These are phyloP conservation scores for Montipora capricornis DNA, from an alignment of 64 coral and sea anemone genomes.

Conservation along the genomic window DNA sequence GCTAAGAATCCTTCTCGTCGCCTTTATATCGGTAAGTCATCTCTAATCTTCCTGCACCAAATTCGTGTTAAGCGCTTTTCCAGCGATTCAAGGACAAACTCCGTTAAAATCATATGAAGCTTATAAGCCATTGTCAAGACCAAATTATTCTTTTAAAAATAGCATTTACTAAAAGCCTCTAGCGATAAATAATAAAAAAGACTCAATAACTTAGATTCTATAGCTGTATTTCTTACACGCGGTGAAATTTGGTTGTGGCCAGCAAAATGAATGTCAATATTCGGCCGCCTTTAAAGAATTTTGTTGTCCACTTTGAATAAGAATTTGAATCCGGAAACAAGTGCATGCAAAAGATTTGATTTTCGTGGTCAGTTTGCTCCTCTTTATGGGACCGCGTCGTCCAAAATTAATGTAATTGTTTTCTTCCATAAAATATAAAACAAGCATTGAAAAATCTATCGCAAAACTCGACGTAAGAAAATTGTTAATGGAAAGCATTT, in stretches of 20 bases:
- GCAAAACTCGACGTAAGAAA: constrained; percentile 1
- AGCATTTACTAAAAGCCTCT: neutral
- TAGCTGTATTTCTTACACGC: neutral
- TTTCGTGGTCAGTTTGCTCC: neutral
- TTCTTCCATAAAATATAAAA: neutral
- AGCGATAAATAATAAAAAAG: neutral
- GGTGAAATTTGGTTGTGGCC: constrained; percentile 1
- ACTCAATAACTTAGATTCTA: neutral
- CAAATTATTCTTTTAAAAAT: neutral
- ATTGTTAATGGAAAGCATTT: constrained; percentile 43
- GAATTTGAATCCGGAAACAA: neutral
- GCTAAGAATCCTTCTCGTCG: neutral
- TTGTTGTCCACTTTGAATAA: neutral
- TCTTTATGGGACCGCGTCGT: too few relatives aligned
- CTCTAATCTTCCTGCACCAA: neutral
- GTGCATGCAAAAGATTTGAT: neutral
- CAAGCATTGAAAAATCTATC: neutral
- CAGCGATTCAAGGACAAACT: neutral
- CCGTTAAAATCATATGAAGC: too few relatives aligned
- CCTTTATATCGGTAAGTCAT: neutral
- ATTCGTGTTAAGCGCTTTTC: neutral
- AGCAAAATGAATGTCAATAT: constrained; percentile 7
- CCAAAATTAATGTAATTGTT: neutral
- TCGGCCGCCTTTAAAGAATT: constrained; percentile 43
- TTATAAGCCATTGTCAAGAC: neutral